Evolutionary conservation across 2,797 vertebrate genomes (phyloP), one percentile per base, ranked within the genome.

Genomic region (Cossypha dichroa): DNA sequence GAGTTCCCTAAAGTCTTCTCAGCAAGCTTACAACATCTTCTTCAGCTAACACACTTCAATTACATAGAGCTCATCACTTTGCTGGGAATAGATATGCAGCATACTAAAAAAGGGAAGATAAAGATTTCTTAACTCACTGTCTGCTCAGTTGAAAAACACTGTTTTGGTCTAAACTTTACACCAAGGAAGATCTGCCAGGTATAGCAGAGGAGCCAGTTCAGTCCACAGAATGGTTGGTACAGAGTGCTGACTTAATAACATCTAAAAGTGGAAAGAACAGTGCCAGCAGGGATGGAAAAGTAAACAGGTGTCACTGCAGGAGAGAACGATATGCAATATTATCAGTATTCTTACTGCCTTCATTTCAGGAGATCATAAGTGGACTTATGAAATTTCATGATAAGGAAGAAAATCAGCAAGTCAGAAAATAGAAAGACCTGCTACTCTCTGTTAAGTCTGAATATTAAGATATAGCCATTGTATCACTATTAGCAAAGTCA

Each of bases 231-330:
- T 7, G 2, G 25, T 94, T 81, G 60, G 43, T 83, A 56, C 46
- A 58, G 85, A 94, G 36, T 85, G 85, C 88, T 96, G 81, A 92
- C 70, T 96, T 89, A 85, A 96, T 81, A 90, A 41, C 66, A 46
- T 95, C 95, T 93, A 85, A 96, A 96, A 94, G 85, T 82, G 68
- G 91, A 94, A 96, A 94, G 88, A 33, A 78, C 64, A 51, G 51
- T 62, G 55, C 69, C 92, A 96, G 92, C 85, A 94, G 75, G 64
- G 72, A 76, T 75, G 62, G 77, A 94, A 82, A 96, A 93, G 68
- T 36, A 87, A 94, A 92, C 91, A 96, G 72, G 86, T 90, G 67
- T 66, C 79, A 49, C 88, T 64, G 66, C 73, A 86, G 96, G 90
- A 94, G 85, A 54, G 19, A 70, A 31, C 72, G 72, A 85, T 82